Base-by-base conservation (phyloP, 2,888 invertebrate species). In the Ferrisia virgata region DNA sequence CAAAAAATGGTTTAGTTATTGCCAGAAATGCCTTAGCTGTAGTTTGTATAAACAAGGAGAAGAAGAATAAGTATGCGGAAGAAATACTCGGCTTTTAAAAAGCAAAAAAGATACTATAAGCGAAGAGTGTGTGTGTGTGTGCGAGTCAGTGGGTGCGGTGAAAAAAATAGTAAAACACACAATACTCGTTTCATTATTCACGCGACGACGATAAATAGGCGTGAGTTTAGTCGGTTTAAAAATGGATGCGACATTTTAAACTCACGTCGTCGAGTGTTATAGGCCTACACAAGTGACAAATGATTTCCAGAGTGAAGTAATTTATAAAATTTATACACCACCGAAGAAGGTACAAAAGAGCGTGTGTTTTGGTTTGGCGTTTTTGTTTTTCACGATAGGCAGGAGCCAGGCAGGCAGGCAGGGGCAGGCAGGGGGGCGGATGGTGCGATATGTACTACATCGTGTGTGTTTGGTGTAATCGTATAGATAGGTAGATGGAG, bases 261-360 rank as follows among this genome's bases (percentile, higher is more conserved):
- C 13, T 64, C 28, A 64, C 64, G 64, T 28, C 9, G 28, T 64
- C 6, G 25, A 28, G 28, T 28, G 28, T 25, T 25, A 3, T 11
- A 58, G 58, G 25, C 25, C 58, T 22, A 25, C 18, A 28, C 64
- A 64, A 64, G 64, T 64, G 64, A 64, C 64, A 64, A 64, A 64
- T 64, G 64, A 64, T 64, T 64, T 64, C 28, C 4, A 28, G 28
- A 64, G 64, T 28, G 28, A 64, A 64, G 64, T 28, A 64, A 64
- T 64, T 64, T 64, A 64, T 64, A 64, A 64, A 64, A 64, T 64
- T 64, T 64, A n/a, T n/a, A n/a, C n/a, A n/a, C n/a, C n/a, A 28
- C 64, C 13, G 15, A 28, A 28, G 64, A 28, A 15, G 13, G 64
- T 28, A 64, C 58, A 25, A 58, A 58, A 58, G 58, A 47, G 58